phyloP scores from a whole-genome alignment of 2,113 vertebrate genomes.

The Paedocypris sp. region DNA sequence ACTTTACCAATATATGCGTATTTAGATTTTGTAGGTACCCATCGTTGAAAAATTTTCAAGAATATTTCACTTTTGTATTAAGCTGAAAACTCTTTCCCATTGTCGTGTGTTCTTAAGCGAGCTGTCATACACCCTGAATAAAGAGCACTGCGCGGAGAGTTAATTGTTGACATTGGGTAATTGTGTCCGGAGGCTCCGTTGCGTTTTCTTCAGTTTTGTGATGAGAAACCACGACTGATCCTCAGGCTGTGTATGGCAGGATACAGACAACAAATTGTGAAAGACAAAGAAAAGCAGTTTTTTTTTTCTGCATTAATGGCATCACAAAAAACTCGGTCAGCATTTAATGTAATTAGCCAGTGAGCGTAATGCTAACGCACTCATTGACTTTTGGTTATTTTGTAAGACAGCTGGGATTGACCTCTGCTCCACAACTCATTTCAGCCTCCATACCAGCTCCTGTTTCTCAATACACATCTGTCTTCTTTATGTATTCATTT shows the following conservation, averaged over 20 bases:
- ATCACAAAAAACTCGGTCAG: background rate
- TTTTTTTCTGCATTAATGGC: conserved; percentile 1
- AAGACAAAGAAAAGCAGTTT: background rate
- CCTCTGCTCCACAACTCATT: background rate
- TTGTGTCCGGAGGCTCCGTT: conserved; percentile 51
- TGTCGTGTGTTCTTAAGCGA: too few relatives aligned
- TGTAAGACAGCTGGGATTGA: conserved; percentile 1
- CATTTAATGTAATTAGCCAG: conserved; percentile 11
- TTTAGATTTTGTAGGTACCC: too few relatives aligned
- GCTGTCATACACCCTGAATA: conserved; percentile 37
- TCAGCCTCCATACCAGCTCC: background rate
- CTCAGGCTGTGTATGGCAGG: conserved; percentile 35
- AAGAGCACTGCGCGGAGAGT: conserved; percentile 41
- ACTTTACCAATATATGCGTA: too few relatives aligned
- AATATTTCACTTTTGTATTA: too few relatives aligned
- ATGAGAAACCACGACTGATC: conserved; percentile 45
- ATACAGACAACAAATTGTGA: conserved; percentile 3
- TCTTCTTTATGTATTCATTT: conserved; percentile 29
- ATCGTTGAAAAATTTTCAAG: too few relatives aligned
- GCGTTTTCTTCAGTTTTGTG: conserved; percentile 43
- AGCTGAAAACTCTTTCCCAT: too few relatives aligned
- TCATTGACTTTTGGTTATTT: conserved; percentile 3
- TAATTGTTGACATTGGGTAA: conserved; percentile 55
- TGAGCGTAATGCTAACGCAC: conserved; percentile 8
- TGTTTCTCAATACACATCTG: background rate